Evolutionary conservation across 2,888 invertebrate species (phyloP), one percentile per base, ranked within the genome.

Genomic region (Muscina levida): DNA sequence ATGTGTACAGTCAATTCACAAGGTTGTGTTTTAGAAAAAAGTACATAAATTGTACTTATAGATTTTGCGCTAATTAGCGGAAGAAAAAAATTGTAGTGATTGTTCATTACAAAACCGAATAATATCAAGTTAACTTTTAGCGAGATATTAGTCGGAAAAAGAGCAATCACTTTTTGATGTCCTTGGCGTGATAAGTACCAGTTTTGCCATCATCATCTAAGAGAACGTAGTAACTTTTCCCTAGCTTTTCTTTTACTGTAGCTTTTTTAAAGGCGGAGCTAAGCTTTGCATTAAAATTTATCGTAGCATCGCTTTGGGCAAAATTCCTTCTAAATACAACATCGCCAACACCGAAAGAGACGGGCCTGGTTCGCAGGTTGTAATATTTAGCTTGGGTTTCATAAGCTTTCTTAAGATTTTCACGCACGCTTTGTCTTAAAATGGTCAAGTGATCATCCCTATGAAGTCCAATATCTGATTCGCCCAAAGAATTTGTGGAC

Each of bases 381-480:
- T 8, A 31, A 8, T 31, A 5, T 31, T 31, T 3, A 31, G 31
- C 8, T 31, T 31, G 3, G 31, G 31, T 31, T 31, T 31, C 8
- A 8, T 31, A 31, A 3, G 31, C 31, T 8, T 31, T 31, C 8
- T 31, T 3, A 5, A 31, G 8, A 5, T 31, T 3, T 31, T 31
- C 8, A 8, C 31, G 31, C 31, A 31, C 24, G 56, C 15, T 19
- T 24, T 56, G 5, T 56, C 56, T 2, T 22, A 56, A 2, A 11
- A 8, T 26, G 24, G 26, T 57, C 31, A 26, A 2, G n/a, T 31
- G 31, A 31, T 57, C 57, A 11, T 26, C 6, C 8, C 31, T 31
- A n/a, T 26, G 3, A 1, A 77, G 10, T 10, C 82, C 6, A 76
- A 81, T 82, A 24, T 81, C 73, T n/a, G n/a, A n/a, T n/a, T 10